A percentile compares a stretch with the other conserved stretches of the same genome.
Evolutionary conservation across 92 coral and sea anemone species (phyloP).

Genomic region (Chrysogorgia sp.): DNA sequence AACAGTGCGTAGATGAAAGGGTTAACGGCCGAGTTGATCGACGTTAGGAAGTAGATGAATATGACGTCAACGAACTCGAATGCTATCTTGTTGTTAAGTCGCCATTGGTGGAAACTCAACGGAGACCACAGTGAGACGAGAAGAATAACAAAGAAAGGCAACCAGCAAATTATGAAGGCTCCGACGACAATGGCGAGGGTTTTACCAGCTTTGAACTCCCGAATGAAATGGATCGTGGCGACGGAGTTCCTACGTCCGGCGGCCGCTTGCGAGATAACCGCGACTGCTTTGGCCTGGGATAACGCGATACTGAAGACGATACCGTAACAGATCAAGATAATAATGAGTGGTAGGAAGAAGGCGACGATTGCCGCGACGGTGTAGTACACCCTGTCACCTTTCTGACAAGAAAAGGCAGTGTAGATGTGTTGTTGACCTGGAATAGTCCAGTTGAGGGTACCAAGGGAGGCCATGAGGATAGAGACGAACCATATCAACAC

Average conservation of each 20-base stretch:
- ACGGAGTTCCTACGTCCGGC: constrained; percentile 12
- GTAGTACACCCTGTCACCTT: constrained; percentile 66
- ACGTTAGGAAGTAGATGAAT: constrained; percentile 54
- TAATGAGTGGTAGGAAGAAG: constrained; percentile 74
- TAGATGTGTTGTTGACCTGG: constrained; percentile 43
- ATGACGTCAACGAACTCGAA: constrained; percentile 42
- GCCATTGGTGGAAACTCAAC: constrained; percentile 30
- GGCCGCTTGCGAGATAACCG: constrained; percentile 11
- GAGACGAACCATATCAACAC: constrained; percentile 73
- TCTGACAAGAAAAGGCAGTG: constrained; percentile 36
- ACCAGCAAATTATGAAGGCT: constrained; percentile 59
- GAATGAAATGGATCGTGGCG: constrained; percentile 19
- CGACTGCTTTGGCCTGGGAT: constrained; percentile 89
- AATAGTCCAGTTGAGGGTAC: constrained; percentile 75
- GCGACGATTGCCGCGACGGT: constrained; percentile 65
- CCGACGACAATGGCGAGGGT: constrained; percentile 64
- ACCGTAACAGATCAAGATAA: constrained; percentile 77
- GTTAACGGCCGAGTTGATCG: constrained; percentile 59
- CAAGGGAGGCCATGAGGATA: constrained; percentile 49
- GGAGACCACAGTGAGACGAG: constrained; percentile 55
- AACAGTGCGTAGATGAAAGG: constrained; percentile 61
- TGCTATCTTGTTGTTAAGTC: constrained; percentile 34
- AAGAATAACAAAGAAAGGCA: constrained; percentile 62
- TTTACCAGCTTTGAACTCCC: constrained; percentile 67
- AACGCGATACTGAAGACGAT: constrained; percentile 81